phyloP scores from a whole-genome alignment of 1,140 invertebrate species.

The Olivierus martensii region DNA sequence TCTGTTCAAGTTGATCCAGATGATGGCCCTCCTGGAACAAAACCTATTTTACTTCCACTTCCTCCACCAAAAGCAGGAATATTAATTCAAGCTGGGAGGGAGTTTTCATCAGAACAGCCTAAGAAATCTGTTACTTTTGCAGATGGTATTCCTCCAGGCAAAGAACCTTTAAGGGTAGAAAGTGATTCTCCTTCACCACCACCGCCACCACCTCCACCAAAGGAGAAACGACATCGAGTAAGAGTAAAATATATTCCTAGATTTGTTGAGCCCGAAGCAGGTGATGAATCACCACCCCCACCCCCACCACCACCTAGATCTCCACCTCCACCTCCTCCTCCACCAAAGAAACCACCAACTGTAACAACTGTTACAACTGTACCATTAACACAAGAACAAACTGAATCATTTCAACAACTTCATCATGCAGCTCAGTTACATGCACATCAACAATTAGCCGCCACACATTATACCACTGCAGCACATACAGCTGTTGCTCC shows the following conservation, averaged over 20 bases:
- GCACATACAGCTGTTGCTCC: constrained; percentile 1
- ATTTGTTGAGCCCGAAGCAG: neutral
- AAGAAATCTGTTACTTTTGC: constrained; percentile 21
- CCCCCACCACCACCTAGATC: constrained; percentile 9
- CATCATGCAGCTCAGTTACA: constrained; percentile 5
- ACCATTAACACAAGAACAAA: neutral
- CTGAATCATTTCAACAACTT: neutral
- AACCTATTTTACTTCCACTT: neutral
- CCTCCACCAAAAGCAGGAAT: constrained; percentile 13
- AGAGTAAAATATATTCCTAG: constrained; percentile 10
- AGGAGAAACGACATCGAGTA: constrained; percentile 8
- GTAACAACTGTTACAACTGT: neutral
- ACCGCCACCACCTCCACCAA: constrained; percentile 15
- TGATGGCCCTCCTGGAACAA: too few species aligned
- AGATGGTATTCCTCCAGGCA: constrained; percentile 17
- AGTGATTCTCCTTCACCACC: constrained; percentile 9
- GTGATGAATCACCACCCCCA: constrained; percentile 8
- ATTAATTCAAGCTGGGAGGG: constrained; percentile 2
- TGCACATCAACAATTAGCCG: neutral
- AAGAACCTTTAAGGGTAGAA: constrained; percentile 2
- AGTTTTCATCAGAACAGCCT: neutral
- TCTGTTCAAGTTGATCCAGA: too few species aligned
- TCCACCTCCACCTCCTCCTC: constrained; percentile 17
- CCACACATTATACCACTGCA: constrained; percentile 1
- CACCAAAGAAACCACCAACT: constrained; percentile 9